These are phyloP conservation scores for Pyralis farinalis DNA, from an alignment of 2,888 invertebrate species.

Conservation along the genomic window DNA sequence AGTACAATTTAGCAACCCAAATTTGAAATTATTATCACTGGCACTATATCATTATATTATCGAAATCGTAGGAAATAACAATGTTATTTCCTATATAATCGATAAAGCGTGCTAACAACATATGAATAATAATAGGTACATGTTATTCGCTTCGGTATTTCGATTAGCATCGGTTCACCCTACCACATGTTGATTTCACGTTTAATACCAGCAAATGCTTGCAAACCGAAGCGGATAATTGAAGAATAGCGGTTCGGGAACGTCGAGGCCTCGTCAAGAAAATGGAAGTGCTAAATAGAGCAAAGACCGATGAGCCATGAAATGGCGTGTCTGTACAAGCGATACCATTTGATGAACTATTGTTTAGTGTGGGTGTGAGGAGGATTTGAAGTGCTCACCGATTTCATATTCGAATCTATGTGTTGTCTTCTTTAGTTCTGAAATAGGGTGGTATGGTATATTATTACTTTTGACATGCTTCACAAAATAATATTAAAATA, in stretches of 20 bases:
- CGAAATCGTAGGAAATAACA: too few relatives aligned
- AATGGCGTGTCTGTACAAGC: conserved; percentile 44
- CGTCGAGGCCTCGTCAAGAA: conserved; percentile 41
- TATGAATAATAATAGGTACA: neutral
- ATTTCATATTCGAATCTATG: too few relatives aligned
- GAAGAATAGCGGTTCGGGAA: conserved; percentile 31
- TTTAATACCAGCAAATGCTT: conserved; percentile 16
- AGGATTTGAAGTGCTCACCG: conserved; percentile 1
- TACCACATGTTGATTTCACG: conserved; percentile 7
- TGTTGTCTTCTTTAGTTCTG: too few relatives aligned
- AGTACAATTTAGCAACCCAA: too few relatives aligned
- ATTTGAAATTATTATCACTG: too few relatives aligned
- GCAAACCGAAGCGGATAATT: conserved; percentile 32
- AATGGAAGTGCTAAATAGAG: conserved; percentile 64
- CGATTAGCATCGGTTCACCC: conserved; percentile 7
- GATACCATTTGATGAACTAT: conserved; percentile 38
- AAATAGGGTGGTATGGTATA: too few relatives aligned
- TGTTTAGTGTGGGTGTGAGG: conserved; percentile 18
- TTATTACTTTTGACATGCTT: too few relatives aligned
- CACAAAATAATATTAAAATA: too few relatives aligned
- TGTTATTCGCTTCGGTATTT: conserved; percentile 6
- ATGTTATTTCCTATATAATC: too few relatives aligned
- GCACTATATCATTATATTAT: too few relatives aligned
- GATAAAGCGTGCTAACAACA: neutral
- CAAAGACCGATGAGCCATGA: conserved; percentile 55